Conservation (phyloP, 64 coral and sea anemone genomes). For the Acropora yongei region DNA sequence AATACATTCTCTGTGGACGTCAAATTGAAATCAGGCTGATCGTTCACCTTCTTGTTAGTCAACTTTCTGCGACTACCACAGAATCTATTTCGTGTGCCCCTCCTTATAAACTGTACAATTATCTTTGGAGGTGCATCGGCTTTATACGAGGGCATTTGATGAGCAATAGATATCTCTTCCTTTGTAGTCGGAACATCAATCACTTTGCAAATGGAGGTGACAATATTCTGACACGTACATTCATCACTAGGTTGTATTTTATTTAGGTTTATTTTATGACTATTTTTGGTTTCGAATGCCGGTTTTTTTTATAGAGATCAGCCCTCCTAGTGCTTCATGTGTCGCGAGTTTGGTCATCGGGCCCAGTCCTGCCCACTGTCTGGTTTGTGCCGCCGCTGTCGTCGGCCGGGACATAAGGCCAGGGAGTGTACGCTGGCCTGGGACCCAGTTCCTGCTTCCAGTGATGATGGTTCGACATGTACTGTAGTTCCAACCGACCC, state of each 20-base stretch:
- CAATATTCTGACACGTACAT: too few relatives aligned
- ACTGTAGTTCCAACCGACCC: too few relatives aligned
- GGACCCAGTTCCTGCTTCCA: too few relatives aligned
- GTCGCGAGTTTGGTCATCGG: too few relatives aligned
- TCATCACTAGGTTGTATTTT: neutral
- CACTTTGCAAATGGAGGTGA: neutral
- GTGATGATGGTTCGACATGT: too few relatives aligned
- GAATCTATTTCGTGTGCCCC: constrained; percentile 49
- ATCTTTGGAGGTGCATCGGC: constrained; percentile 57
- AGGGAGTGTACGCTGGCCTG: too few relatives aligned
- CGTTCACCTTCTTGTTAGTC: constrained; percentile 16
- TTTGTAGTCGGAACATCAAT: neutral
- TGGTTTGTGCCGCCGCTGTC: too few relatives aligned
- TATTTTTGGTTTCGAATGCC: too few relatives aligned
- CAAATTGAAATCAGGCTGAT: constrained; percentile 8
- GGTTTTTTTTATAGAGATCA: too few relatives aligned
- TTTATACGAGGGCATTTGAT: constrained; percentile 21
- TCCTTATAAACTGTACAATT: constrained; percentile 52
- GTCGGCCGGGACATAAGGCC: too few relatives aligned
- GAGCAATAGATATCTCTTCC: neutral
- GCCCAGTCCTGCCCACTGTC: too few relatives aligned
- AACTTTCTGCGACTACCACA: constrained; percentile 30
- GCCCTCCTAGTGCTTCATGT: too few relatives aligned
- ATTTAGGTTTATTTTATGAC: neutral
- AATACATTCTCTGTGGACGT: neutral